Conservation (phyloP, 1,140 invertebrate genomes). For the Penaeus indicus region DNA sequence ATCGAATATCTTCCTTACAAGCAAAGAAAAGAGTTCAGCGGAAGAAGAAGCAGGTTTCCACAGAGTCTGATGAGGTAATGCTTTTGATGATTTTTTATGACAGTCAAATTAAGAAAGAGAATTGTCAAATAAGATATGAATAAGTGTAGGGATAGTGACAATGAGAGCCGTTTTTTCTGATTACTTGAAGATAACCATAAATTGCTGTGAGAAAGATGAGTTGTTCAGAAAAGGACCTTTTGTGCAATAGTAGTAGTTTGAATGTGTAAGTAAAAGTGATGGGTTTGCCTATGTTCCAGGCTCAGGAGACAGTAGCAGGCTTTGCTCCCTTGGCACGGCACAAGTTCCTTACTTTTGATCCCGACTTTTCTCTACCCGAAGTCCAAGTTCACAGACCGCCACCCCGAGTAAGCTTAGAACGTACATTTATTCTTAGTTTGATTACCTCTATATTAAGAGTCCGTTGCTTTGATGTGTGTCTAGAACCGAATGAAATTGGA, state of each 20-base stretch:
- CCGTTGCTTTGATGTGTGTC: not conserved
- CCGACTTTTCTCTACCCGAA: constrained; percentile 53
- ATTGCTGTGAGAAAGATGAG: too few relatives aligned
- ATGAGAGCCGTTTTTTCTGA: not conserved
- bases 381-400: constrained; percentile 43
- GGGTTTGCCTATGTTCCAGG: constrained; percentile 38
- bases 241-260: too few relatives aligned
- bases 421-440: not conserved
- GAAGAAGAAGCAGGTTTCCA: constrained; percentile 38
- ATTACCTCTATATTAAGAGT: too few relatives aligned
- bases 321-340: constrained; percentile 49
- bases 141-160: not conserved
- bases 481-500: not conserved
- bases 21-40: constrained; percentile 49
- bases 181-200: too few relatives aligned
- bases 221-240: too few relatives aligned
- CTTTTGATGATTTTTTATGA: not conserved
- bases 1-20: constrained; percentile 40
- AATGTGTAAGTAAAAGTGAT: not conserved
- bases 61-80: constrained; percentile 44
- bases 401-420: constrained; percentile 34
- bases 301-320: constrained; percentile 37
- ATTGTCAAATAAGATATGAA: not conserved
- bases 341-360: constrained; percentile 57
- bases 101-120: too few relatives aligned